Conservation (phyloP, 2,113 vertebrate species). For the Salvelinus alpinus region DNA sequence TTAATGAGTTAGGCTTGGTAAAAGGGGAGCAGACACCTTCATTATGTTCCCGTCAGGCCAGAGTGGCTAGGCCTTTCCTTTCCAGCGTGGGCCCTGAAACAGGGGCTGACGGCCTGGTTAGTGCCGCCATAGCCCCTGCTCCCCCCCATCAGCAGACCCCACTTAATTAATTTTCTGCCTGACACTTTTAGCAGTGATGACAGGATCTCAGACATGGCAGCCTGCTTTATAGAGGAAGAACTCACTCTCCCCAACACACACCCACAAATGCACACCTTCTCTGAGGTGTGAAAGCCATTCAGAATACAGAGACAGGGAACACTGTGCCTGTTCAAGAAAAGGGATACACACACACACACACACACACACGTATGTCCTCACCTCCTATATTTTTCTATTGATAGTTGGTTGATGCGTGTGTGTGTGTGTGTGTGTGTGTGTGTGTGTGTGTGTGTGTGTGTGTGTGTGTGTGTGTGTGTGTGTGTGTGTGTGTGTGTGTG, state of each 20-base stretch:
- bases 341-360: background rate
- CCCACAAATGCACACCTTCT: conserved; percentile 13
- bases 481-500: background rate
- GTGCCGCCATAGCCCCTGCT: background rate
- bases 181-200: conserved; percentile 40
- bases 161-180: conserved; percentile 56
- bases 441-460: no score
- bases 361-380: background rate
- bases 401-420: background rate
- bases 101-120: background rate
- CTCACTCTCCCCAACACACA: background rate
- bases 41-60: conserved; percentile 37
- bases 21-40: conserved; percentile 61
- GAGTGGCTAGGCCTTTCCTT: background rate
- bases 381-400: background rate
- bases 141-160: conserved; percentile 33
- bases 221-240: no score
- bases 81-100: background rate
- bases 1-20: conserved; percentile 52
- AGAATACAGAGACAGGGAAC: conserved; percentile 36
- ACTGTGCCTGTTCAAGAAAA: conserved; percentile 22
- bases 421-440: background rate
- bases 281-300: conserved; percentile 45
- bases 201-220: conserved; percentile 21
- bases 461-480: background rate